Percentiles rank a stretch among this genome's conserved stretches.
These are phyloP conservation scores for Allacma fusca DNA, from an alignment of 2,888 invertebrate species.

Conservation along the genomic window DNA sequence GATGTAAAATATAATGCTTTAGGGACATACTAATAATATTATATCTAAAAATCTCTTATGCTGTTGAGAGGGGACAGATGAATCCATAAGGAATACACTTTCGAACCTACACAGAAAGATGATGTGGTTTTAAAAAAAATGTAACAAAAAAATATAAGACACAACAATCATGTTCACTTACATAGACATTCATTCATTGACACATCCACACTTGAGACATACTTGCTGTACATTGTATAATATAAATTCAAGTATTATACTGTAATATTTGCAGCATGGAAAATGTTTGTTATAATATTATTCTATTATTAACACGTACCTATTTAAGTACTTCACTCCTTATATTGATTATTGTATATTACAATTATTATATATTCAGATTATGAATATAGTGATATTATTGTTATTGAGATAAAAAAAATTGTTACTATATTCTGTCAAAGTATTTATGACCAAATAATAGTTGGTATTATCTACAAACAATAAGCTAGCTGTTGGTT, in stretches of 20 bases:
- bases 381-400: constrained; percentile 54
- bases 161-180: constrained; percentile 17
- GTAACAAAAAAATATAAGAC: constrained; percentile 2
- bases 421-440: constrained; percentile 53
- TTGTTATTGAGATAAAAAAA: constrained; percentile 49
- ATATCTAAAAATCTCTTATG: too few species aligned
- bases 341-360: constrained; percentile 31
- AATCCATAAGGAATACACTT: too few species aligned
- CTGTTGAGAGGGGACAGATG: too few species aligned
- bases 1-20: too few species aligned
- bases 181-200: constrained; percentile 21
- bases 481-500: constrained; percentile 53
- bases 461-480: constrained; percentile 49
- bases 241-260: background rate
- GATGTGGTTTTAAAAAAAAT: background rate
- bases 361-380: constrained; percentile 40
- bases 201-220: constrained; percentile 16
- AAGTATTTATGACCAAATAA: constrained; percentile 56
- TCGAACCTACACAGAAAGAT: too few species aligned
- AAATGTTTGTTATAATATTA: constrained; percentile 17
- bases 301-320: constrained; percentile 29
- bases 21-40: too few species aligned
- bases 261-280: background rate
- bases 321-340: constrained; percentile 25
- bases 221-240: constrained; percentile 6